Evolutionary conservation across 2,797 vertebrate genomes (phyloP).

Genomic region (Yasuhikotakia modesta): DNA sequence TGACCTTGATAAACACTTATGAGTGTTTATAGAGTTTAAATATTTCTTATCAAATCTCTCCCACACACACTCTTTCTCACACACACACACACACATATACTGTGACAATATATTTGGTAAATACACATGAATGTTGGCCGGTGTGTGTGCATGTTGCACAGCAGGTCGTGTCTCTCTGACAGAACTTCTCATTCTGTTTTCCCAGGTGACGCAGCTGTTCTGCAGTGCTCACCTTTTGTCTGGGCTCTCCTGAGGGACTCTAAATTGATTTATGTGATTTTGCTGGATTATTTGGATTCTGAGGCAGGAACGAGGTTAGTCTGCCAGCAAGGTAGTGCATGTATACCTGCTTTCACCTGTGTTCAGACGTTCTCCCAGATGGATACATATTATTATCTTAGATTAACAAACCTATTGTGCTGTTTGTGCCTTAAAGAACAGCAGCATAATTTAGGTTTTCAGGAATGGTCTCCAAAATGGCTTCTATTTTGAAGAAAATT

Average conservation of each 20-base stretch:
- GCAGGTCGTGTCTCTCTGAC: background rate
- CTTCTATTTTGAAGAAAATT: background rate
- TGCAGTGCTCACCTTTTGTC: conserved; percentile 77
- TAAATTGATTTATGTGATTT: conserved; percentile 66
- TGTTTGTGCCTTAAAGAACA: background rate
- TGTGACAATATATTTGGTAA: too few relatives aligned
- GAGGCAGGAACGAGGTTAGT: conserved; percentile 3
- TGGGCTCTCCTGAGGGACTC: conserved; percentile 65
- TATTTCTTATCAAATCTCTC: too few relatives aligned
- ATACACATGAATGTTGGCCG: too few relatives aligned
- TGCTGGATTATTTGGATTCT: conserved; percentile 61
- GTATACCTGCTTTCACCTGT: conserved; percentile 1
- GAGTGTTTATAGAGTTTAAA: background rate
- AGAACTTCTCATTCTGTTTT: conserved; percentile 44
- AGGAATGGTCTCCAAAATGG: background rate
- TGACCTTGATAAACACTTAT: background rate
- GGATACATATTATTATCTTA: too few relatives aligned
- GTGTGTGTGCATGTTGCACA: conserved; percentile 25
- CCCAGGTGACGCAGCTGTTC: conserved; percentile 72
- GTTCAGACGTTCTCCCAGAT: too few relatives aligned
- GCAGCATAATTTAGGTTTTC: background rate
- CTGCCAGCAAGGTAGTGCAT: background rate
- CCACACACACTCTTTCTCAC: too few relatives aligned
- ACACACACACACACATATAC: too few relatives aligned
- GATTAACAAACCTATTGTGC: background rate